Evolutionary conservation across 1,140 invertebrate genomes (phyloP).

Genomic region (Euura saliciscinereae): DNA sequence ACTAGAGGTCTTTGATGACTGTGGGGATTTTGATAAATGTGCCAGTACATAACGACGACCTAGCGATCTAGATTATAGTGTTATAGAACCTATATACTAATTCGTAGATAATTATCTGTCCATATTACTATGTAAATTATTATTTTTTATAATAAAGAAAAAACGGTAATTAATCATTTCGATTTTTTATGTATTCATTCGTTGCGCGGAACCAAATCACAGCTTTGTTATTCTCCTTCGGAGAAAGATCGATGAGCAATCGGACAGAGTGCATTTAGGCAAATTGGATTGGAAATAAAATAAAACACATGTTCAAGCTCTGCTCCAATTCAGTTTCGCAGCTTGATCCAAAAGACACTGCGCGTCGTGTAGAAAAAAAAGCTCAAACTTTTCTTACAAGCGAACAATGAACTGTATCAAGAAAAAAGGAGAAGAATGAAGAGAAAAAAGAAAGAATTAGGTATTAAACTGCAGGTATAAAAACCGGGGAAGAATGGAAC

Average conservation of each 20-base stretch:
- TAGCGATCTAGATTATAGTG: not conserved
- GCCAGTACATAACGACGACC: constrained; percentile 1
- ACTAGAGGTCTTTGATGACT: not conserved
- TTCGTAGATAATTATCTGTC: too few relatives aligned
- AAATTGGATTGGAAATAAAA: not conserved
- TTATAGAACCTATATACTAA: not conserved
- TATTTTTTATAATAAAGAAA: not conserved
- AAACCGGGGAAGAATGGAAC: too few relatives aligned
- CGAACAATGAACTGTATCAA: too few relatives aligned
- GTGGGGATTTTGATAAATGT: not conserved
- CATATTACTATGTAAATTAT: not conserved
- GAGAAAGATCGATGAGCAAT: not conserved
- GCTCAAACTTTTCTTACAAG: too few relatives aligned
- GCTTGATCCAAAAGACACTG: too few relatives aligned
- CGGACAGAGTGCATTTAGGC: not conserved
- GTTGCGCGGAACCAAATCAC: not conserved
- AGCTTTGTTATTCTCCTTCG: not conserved
- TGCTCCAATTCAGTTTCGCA: too few relatives aligned
- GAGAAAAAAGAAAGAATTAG: too few relatives aligned
- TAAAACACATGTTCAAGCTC: not conserved
- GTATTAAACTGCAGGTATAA: too few relatives aligned
- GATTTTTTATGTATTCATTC: not conserved
- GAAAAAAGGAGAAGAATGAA: too few relatives aligned
- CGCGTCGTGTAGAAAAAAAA: too few relatives aligned
- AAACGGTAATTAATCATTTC: not conserved